A percentile compares a stretch with the other conserved stretches of the same genome.
Evolutionary conservation across 2,888 invertebrate species (phyloP).

Genomic region (Patella ulyssiponensis): DNA sequence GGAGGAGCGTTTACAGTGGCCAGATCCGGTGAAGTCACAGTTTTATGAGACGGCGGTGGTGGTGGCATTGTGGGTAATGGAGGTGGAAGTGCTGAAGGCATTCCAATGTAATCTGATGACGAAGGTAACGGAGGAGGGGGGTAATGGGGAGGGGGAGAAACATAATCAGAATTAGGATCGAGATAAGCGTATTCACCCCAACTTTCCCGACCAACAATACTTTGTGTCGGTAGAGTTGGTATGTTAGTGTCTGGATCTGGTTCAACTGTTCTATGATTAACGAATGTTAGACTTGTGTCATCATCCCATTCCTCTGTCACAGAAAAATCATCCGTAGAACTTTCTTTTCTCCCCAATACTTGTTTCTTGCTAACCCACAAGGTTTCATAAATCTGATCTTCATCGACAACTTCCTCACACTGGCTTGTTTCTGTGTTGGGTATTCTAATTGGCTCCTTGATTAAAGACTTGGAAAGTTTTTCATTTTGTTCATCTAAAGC

Average conservation of each 20-base stretch:
- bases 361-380: conserved; percentile 36
- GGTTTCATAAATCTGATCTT: conserved; percentile 37
- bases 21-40: not conserved
- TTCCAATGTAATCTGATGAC: not conserved
- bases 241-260: not conserved
- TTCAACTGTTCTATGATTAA: conserved; percentile 6
- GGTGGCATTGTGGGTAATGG: not conserved
- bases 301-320: not conserved
- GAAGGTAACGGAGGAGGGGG: conserved; percentile 24
- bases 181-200: conserved; percentile 24
- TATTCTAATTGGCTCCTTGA: not conserved
- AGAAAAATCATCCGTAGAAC: conserved; percentile 1
- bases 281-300: not conserved
- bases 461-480: no score
- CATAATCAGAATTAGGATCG: conserved; percentile 16
- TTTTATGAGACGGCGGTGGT: not conserved
- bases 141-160: conserved; percentile 17
- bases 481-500: no score
- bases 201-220: not conserved
- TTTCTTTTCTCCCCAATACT: not conserved
- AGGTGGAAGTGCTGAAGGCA: not conserved
- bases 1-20: conserved; percentile 13
- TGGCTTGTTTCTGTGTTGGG: not conserved
- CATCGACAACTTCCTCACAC: not conserved
- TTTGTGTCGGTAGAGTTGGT: not conserved